Percentiles rank a stretch among this genome's conserved stretches.
These are phyloP conservation scores for Rhagoletis pomonella DNA, from an alignment of 1,140 invertebrate species.

Conservation along the genomic window DNA sequence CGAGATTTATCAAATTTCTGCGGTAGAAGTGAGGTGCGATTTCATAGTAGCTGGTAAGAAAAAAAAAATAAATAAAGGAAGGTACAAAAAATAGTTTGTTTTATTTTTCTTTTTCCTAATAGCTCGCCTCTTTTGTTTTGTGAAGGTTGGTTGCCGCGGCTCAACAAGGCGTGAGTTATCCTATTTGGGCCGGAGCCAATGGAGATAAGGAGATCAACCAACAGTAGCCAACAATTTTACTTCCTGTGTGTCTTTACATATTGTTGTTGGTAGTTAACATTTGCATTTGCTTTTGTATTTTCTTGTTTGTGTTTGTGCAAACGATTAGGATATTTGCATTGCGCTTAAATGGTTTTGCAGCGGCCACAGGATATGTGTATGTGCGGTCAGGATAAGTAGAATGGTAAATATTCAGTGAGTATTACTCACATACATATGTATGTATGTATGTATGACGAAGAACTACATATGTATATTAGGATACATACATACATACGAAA, in stretches of 20 bases:
- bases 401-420: background rate
- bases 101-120: conserved; percentile 10
- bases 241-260: conserved; percentile 4
- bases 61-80: background rate
- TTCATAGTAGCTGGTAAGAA: conserved; percentile 34
- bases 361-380: conserved; percentile 16
- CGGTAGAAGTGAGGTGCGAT: conserved; percentile 38
- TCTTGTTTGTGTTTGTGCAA: conserved; percentile 1
- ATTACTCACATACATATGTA: background rate
- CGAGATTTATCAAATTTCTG: conserved; percentile 43
- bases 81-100: background rate
- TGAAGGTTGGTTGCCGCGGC: background rate
- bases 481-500: background rate
- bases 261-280: conserved; percentile 25
- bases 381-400: conserved; percentile 4
- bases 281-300: background rate
- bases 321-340: conserved; percentile 29
- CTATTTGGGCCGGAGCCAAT: background rate
- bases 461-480: background rate
- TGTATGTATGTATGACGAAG: background rate
- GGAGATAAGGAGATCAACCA: background rate
- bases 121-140: background rate
- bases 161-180: conserved; percentile 9
- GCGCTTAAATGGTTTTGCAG: conserved; percentile 6
- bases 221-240: conserved; percentile 50